Conservation (phyloP, 2,888 invertebrate genomes). For the Podotricha telesiphe region DNA sequence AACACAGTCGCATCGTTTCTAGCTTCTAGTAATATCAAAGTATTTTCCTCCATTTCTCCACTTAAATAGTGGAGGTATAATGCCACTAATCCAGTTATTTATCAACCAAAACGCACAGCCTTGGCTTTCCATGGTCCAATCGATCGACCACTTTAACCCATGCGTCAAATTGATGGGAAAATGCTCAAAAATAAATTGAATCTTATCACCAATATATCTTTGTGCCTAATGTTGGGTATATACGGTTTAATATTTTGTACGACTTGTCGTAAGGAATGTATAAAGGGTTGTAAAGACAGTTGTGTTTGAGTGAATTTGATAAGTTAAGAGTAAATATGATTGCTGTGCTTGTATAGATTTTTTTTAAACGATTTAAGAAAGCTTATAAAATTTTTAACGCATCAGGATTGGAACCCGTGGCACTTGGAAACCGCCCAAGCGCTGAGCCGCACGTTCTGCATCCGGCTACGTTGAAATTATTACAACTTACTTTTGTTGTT, state of each 20-base stretch:
- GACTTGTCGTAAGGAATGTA: slow-evolving; percentile 14
- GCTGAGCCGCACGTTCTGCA: too few relatives aligned
- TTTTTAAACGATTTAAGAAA: too few relatives aligned
- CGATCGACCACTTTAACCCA: slow-evolving; percentile 42
- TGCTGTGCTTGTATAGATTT: too few relatives aligned
- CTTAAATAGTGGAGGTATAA: slow-evolving; percentile 13
- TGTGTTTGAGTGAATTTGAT: too few relatives aligned
- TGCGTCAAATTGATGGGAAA: slow-evolving; percentile 46
- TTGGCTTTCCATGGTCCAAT: slow-evolving; percentile 35
- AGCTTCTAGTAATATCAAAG: neutral
- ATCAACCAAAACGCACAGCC: slow-evolving; percentile 16
- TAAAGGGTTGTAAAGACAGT: too few relatives aligned
- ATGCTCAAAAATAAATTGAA: slow-evolving; percentile 48
- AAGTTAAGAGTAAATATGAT: too few relatives aligned
- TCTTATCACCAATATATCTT: slow-evolving; percentile 46
- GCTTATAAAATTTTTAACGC: too few relatives aligned
- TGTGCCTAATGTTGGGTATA: slow-evolving; percentile 37
- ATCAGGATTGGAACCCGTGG: too few relatives aligned
- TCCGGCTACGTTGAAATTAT: too few relatives aligned
- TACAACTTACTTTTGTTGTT: too few relatives aligned
- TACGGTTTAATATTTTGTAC: slow-evolving; percentile 2
- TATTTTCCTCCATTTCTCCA: neutral
- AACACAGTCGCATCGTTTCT: too few relatives aligned
- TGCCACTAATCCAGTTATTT: slow-evolving; percentile 16
- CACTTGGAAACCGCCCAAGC: too few relatives aligned